These are phyloP conservation scores for Loris lydekkerianus DNA, from an alignment of 2,797 vertebrate genomes.

Conservation along the genomic window DNA sequence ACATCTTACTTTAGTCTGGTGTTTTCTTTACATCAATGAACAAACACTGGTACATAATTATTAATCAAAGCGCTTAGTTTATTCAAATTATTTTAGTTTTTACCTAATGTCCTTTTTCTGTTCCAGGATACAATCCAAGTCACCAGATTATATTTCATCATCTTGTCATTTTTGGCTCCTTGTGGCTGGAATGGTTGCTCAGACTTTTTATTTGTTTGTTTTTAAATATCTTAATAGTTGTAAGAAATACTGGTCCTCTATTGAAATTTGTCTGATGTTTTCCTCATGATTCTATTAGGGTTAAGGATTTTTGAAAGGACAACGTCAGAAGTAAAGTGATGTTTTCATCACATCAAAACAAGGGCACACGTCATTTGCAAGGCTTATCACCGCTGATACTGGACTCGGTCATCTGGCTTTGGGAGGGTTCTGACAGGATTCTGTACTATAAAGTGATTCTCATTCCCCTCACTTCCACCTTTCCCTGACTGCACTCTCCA, in stretches of 20 bases:
- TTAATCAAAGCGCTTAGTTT: neutral
- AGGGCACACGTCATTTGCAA: neutral
- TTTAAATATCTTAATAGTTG: neutral
- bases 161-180: neutral
- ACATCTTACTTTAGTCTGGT: neutral
- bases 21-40: neutral
- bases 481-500: neutral
- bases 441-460: neutral
- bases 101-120: neutral
- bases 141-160: neutral
- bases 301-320: neutral
- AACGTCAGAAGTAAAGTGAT: neutral
- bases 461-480: neutral
- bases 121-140: neutral
- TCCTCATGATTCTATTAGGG: neutral
- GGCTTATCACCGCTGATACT: neutral
- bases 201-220: neutral
- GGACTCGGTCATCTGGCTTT: neutral
- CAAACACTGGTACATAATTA: neutral
- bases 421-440: neutral
- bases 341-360: neutral
- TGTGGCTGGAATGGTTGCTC: neutral
- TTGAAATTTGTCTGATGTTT: neutral
- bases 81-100: neutral
- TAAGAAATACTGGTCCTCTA: neutral